Percentiles rank a stretch among this genome's conserved stretches.
Conservation (phyloP, 2,888 invertebrate species). For the Dasypolia templi region DNA sequence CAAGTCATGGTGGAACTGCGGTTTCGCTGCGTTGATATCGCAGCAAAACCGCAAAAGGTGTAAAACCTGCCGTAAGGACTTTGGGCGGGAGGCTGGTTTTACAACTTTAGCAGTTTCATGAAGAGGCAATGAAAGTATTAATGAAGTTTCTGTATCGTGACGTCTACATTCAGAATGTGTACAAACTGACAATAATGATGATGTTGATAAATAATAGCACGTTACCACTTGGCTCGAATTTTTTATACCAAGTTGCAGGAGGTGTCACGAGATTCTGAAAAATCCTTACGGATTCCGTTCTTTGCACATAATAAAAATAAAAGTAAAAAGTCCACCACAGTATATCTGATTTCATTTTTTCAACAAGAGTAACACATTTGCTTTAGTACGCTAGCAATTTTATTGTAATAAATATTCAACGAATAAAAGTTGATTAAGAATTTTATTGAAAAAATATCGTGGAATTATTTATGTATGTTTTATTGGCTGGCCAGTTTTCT, state of each 20-base stretch:
- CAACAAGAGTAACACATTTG: constrained; percentile 59
- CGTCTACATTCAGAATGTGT: not conserved
- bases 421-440: constrained; percentile 66
- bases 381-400: constrained; percentile 42
- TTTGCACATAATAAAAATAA: constrained; percentile 38
- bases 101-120: too few relatives aligned
- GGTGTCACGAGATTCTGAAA: constrained; percentile 45
- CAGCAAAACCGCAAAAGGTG: too few relatives aligned
- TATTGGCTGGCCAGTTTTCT: constrained; percentile 30
- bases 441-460: constrained; percentile 68
- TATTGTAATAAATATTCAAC: constrained; percentile 67
- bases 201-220: not conserved
- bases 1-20: too few relatives aligned
- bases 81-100: too few relatives aligned
- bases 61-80: too few relatives aligned
- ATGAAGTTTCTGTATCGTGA: not conserved
- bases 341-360: constrained; percentile 63
- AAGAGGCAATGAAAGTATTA: not conserved
- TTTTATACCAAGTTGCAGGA: not conserved
- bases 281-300: constrained; percentile 41
- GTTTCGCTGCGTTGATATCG: too few relatives aligned
- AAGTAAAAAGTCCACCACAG: constrained; percentile 47
- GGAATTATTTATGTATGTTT: constrained; percentile 50
- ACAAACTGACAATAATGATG: not conserved
- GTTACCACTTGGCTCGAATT: constrained; percentile 34